A percentile compares a stretch with the other conserved stretches of the same genome.
phyloP scores from a whole-genome alignment of 2,113 vertebrate species.

The Rhagologus leucostigma region DNA sequence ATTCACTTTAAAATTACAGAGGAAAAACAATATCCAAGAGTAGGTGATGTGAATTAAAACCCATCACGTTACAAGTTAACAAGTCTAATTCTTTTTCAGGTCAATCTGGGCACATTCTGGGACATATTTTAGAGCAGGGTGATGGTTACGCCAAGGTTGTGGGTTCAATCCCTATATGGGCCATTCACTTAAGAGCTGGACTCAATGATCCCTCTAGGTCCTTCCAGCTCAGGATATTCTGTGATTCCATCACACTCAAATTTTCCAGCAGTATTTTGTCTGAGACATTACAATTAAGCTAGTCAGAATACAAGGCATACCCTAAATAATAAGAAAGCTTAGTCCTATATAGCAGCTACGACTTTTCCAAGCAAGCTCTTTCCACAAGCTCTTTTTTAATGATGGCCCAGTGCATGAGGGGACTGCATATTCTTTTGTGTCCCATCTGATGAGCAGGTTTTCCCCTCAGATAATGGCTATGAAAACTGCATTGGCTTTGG shows the following conservation, averaged over 20 bases:
- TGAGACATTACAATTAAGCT: not conserved
- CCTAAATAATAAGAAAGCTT: not conserved
- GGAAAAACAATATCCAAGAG: not conserved
- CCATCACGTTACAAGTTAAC: not conserved
- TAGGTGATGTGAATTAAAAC: not conserved
- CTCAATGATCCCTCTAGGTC: too few relatives aligned
- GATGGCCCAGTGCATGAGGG: not conserved
- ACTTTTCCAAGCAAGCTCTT: not conserved
- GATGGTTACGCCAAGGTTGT: fast-evolving
- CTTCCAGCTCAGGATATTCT: not conserved
- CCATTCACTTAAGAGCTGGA: too few relatives aligned
- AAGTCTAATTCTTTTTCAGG: not conserved
- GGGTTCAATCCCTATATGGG: not conserved
- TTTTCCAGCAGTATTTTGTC: not conserved
- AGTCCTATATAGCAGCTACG: not conserved
- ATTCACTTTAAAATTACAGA: not conserved
- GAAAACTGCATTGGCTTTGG: not conserved
- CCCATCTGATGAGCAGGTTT: not conserved
- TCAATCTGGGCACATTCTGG: not conserved
- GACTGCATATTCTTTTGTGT: not conserved
- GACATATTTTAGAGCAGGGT: not conserved
- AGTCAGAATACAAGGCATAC: not conserved
- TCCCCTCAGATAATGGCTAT: not conserved
- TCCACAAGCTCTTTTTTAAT: not conserved
- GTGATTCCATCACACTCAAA: not conserved